Conservation (phyloP, 2,888 invertebrate genomes). For the Charanyca ferruginea region DNA sequence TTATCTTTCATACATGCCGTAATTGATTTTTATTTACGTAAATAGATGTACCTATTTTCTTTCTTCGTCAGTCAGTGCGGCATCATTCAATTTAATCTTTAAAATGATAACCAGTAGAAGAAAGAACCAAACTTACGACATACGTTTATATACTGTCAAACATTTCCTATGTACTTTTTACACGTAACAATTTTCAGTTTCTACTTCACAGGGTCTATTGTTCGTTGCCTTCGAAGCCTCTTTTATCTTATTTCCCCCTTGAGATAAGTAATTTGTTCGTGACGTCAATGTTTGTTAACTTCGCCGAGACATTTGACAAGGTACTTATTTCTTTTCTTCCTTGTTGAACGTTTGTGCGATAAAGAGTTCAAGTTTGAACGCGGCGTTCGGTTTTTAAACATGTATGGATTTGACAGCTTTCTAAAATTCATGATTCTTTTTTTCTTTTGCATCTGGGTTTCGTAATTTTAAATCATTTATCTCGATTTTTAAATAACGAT, state of each 20-base stretch:
- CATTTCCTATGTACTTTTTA: conserved; percentile 12
- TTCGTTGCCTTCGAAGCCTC: conserved; percentile 54
- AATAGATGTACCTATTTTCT: no score
- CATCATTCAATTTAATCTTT: no score
- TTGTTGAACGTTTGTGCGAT: conserved; percentile 40
- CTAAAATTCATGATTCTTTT: conserved; percentile 34
- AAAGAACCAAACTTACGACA: no score
- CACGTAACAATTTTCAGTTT: conserved; percentile 40
- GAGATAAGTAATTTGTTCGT: conserved; percentile 66
- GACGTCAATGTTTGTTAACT: conserved; percentile 69
- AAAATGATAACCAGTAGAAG: no score
- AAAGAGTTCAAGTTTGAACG: conserved; percentile 51
- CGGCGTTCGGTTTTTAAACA: conserved; percentile 36
- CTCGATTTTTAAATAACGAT: not conserved
- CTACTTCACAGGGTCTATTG: conserved; percentile 52
- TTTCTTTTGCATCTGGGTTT: conserved; percentile 2
- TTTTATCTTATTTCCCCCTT: conserved; percentile 61
- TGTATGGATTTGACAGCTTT: conserved; percentile 46
- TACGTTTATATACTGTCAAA: conserved; percentile 21
- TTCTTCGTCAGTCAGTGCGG: no score
- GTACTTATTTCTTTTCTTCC: conserved; percentile 66
- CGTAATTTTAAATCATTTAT: not conserved
- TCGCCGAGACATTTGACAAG: conserved; percentile 71
- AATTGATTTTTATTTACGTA: no score
- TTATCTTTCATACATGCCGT: no score